Evolutionary conservation across 2,888 invertebrate species (phyloP), one percentile per base, ranked within the genome.

Genomic region (Dasypogon diadema): DNA sequence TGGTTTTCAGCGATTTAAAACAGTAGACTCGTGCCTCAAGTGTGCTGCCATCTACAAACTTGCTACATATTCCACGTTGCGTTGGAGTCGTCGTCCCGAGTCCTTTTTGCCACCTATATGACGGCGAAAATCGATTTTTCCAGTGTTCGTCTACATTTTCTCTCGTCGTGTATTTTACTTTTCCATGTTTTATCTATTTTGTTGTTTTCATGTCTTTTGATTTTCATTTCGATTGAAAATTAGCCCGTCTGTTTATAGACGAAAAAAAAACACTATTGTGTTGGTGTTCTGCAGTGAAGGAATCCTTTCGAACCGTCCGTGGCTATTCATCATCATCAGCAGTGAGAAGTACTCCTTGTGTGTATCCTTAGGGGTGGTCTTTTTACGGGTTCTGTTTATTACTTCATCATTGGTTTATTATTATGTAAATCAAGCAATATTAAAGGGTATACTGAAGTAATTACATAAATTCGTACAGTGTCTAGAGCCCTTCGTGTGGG

Each of bases 161-260:
- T 18, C 26, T 30, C 34, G 26, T 34, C 2, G 46, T 54, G 30
- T 70, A 10, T 51, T 51, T 70, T 54, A 21, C 34, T 30, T 26
- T 70, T 70, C 21, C 30, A 70, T 54, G n/a, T 70, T 54, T 70
- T 70, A 26, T 68, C 34, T 12, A 54, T 51, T 18, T 54, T 54
- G 30, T 68, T 68, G 22, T 70, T 70, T 54, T 54, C 24, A 21
- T 30, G 14, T 51, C 54, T 24, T 54, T 54, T 70, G 21, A 70
- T 70, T 70, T 70, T 54, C 54, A 70, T 70, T 70, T 70, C 54
- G 54, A 70, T 70, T 54, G 70, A 30, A 70, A 70, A 70, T 70
- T 54, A 34, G 21, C n/a, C 37, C 18, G 34, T 16, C 16, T 70
- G 51, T 54, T 70, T 70, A 30, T 54, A 70, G 54, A 48, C 16